phyloP scores from a whole-genome alignment of 2,113 vertebrate genomes.

The Pomatostomus ruficeps region DNA sequence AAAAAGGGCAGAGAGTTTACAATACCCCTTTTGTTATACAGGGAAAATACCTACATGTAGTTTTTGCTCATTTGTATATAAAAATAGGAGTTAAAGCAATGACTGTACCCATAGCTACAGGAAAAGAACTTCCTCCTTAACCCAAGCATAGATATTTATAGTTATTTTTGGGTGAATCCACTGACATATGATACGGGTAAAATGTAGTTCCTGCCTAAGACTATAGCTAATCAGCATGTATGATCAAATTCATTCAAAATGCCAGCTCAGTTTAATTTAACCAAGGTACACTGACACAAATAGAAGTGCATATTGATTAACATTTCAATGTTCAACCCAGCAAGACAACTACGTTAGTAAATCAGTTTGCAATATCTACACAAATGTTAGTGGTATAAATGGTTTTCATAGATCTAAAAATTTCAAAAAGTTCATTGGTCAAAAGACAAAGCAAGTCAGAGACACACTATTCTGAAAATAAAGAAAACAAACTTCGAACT shows the following conservation, averaged over 20 bases:
- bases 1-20: not conserved
- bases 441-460: constrained; percentile 6
- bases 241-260: not conserved
- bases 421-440: not conserved
- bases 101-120: constrained; percentile 21
- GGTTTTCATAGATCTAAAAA: not conserved
- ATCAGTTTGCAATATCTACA: not conserved
- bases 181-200: not conserved
- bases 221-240: not conserved
- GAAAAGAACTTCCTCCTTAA: constrained; percentile 29
- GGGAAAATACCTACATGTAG: constrained; percentile 5
- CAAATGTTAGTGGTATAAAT: not conserved
- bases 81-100: constrained; percentile 28
- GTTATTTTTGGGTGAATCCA: constrained; percentile 8
- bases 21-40: not conserved
- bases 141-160: not conserved
- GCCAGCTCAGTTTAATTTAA: constrained; percentile 33
- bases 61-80: constrained; percentile 30
- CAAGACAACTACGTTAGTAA: not conserved
- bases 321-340: not conserved
- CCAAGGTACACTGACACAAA: constrained; percentile 28
- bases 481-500: not conserved
- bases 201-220: not conserved
- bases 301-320: constrained; percentile 45
- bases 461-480: not conserved